Conservation (phyloP, 2,888 invertebrate species). For the Parnassius orleans region DNA sequence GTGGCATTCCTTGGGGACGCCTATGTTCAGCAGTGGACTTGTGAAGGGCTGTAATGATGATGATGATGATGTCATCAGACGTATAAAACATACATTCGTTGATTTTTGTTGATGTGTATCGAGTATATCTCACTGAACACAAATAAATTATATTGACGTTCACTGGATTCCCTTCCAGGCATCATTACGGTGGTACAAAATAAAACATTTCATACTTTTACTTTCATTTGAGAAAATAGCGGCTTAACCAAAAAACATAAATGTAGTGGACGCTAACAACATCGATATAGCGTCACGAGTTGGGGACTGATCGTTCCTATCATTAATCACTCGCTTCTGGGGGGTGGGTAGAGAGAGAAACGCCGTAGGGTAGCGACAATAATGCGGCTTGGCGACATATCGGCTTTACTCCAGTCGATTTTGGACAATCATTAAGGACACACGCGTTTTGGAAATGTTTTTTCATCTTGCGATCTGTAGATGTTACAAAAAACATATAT, state of each 20-base stretch:
- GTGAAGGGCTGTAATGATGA: too few relatives aligned
- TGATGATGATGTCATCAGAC: too few relatives aligned
- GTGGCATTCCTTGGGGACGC: too few relatives aligned
- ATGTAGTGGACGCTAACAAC: constrained; percentile 14
- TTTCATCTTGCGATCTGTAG: background rate
- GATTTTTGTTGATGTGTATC: too few relatives aligned
- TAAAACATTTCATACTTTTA: background rate
- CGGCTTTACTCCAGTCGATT: constrained; percentile 18
- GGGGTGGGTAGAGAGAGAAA: constrained; percentile 18
- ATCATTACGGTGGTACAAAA: background rate
- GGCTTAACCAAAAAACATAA: constrained; percentile 5
- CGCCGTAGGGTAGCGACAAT: constrained; percentile 16
- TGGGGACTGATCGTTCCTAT: constrained; percentile 10
- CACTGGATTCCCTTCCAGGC: too few relatives aligned
- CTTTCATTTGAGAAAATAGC: background rate
- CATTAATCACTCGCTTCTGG: constrained; percentile 24
- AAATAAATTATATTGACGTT: too few relatives aligned
- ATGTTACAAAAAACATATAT: too few relatives aligned
- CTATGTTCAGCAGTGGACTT: too few relatives aligned
- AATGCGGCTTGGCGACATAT: constrained; percentile 25
- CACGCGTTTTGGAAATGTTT: constrained; percentile 3
- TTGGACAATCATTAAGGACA: constrained; percentile 24
- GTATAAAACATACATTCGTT: too few relatives aligned
- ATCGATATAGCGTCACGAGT: constrained; percentile 10
- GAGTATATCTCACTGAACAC: too few relatives aligned